These are phyloP conservation scores for Dendrolimus kikuchii DNA, from an alignment of 1,140 invertebrate species.

Conservation along the genomic window DNA sequence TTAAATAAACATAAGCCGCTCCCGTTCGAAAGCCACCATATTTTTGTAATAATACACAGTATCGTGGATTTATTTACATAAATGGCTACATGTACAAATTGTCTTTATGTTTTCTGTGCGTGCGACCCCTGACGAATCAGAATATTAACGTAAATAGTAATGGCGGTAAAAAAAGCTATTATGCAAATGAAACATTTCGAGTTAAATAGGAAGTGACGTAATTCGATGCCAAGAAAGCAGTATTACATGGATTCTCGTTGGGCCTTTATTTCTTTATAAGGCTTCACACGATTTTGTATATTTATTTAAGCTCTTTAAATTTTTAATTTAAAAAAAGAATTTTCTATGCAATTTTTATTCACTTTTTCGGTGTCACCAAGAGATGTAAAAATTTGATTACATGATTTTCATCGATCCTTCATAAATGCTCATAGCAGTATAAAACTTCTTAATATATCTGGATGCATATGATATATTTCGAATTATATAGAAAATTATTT, in stretches of 20 bases:
- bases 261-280: slow-evolving; percentile 3
- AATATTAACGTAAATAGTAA: slow-evolving; percentile 70
- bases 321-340: too few species aligned
- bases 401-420: too few species aligned
- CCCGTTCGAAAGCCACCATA: slow-evolving; percentile 42
- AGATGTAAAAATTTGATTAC: too few species aligned
- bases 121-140: slow-evolving; percentile 64
- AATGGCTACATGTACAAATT: slow-evolving; percentile 65
- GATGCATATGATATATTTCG: too few species aligned
- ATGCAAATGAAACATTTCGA: slow-evolving; percentile 70
- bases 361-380: too few species aligned
- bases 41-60: slow-evolving; percentile 56
- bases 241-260: slow-evolving; percentile 55
- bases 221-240: slow-evolving; percentile 52
- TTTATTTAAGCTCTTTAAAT: too few species aligned
- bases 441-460: too few species aligned
- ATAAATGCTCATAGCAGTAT: too few species aligned
- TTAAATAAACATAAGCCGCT: slow-evolving; percentile 43
- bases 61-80: slow-evolving; percentile 69
- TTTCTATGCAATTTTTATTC: too few species aligned
- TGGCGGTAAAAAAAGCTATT: slow-evolving; percentile 68
- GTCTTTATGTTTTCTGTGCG: slow-evolving; percentile 70
- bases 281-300: too few species aligned
- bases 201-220: slow-evolving; percentile 66
- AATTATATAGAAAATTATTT: too few species aligned